Conservation (phyloP, 1,140 invertebrate genomes). For the Antheraea mylitta region DNA sequence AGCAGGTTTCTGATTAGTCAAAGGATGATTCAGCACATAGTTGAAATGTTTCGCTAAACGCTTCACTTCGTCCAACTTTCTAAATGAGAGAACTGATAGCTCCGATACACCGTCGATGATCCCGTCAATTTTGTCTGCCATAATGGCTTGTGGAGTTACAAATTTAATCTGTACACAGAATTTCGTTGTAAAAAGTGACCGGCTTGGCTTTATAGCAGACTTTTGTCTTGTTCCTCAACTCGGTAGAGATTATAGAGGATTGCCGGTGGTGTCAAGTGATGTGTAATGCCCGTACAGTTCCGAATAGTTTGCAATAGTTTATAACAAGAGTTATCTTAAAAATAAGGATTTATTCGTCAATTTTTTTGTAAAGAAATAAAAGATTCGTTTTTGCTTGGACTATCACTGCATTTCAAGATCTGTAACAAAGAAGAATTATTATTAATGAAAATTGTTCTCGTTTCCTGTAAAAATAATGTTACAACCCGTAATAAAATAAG, state of each 20-base stretch:
- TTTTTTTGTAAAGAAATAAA: slow-evolving; percentile 26
- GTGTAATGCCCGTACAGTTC: slow-evolving; percentile 50
- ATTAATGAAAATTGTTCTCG: not conserved
- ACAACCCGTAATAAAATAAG: no score
- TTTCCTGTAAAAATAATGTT: not conserved
- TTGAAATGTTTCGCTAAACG: slow-evolving; percentile 54
- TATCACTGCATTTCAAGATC: slow-evolving; percentile 76
- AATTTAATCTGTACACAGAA: slow-evolving; percentile 7
- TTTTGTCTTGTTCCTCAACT: slow-evolving; percentile 14
- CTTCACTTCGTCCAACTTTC: slow-evolving; percentile 61
- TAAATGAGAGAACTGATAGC: slow-evolving; percentile 56
- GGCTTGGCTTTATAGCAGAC: not conserved
- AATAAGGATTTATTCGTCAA: slow-evolving; percentile 24
- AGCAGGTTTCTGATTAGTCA: slow-evolving; percentile 42
- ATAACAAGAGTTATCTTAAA: slow-evolving; percentile 18
- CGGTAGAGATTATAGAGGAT: slow-evolving; percentile 6
- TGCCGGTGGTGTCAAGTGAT: not conserved
- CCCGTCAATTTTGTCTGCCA: slow-evolving; percentile 38
- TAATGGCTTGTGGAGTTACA: slow-evolving; percentile 18
- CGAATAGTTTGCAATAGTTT: slow-evolving; percentile 24
- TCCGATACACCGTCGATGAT: slow-evolving; percentile 44
- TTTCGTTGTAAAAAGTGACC: not conserved
- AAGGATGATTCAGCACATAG: slow-evolving; percentile 55
- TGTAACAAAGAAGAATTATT: slow-evolving; percentile 44
- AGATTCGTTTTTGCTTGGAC: slow-evolving; percentile 40